Evolutionary conservation across 2,888 invertebrate genomes (phyloP), one percentile per base, ranked within the genome.

Genomic region (Cistogaster globosa): DNA sequence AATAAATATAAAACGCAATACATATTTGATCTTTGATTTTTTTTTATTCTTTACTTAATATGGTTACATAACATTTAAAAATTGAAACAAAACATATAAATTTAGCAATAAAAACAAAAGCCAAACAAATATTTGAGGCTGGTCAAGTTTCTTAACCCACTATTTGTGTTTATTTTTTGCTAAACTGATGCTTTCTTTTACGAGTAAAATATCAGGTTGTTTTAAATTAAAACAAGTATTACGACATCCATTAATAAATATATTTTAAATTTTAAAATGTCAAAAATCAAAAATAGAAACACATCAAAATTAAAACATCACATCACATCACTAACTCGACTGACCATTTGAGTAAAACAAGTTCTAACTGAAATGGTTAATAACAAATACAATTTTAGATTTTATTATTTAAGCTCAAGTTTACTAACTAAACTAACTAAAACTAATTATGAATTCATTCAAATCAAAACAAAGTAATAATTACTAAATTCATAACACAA

Each of bases 341-440:
- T 58, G 80, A 53, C 80, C 65, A 53, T 72, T 74, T 71, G 20
- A 58, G 32, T 53, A 80, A 72, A 80, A 74, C 80, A 65, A 67
- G 80, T 80, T 80, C 32, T 38, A 26, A 63, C 20, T 12, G 48
- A 65, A 79, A 74, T 67, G 42, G 32, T 60, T 55, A 32, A 62
- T 68, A 69, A 8, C 38, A 18, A 69, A 11, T 32, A 53, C 14
- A 62, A 60, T 62, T 69, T 69, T n/a, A 60, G 22, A 7, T 60
- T n/a, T 60, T 55, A 45, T 18, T 67, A 53, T 51, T 53, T 53
- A 58, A 76, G 36, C 48, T 36, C 76, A 77, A 51, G 60, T 72
- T 22, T 11, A 1, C n/a, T 20, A 51, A 48, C 57, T 18, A 62
- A n/a, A n/a, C n/a, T n/a, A n/a, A n/a, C n/a, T n/a, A n/a, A n/a